phyloP scores from a whole-genome alignment of 2,797 vertebrate species.

The Adelosebastes latens region DNA sequence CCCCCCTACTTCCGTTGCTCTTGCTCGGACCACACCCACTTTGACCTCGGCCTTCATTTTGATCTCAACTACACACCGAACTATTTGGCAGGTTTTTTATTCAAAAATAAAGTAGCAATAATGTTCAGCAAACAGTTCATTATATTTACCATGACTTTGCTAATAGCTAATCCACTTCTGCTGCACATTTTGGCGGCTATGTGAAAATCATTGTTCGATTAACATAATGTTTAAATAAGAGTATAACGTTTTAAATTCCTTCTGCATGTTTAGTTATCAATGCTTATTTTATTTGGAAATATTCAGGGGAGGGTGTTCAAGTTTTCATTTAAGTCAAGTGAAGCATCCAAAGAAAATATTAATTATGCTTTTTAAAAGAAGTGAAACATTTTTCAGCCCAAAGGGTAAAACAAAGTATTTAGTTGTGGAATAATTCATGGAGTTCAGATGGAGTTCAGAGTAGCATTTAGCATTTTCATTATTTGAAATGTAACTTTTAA shows the following conservation, averaged over 20 bases:
- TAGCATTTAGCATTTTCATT: not conserved
- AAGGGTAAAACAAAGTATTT: not conserved
- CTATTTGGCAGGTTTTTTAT: not conserved
- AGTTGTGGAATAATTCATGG: conserved; percentile 2
- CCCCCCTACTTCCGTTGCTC: rapidly evolving
- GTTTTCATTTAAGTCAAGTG: not conserved
- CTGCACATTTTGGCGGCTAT: not conserved
- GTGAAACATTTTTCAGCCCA: not conserved
- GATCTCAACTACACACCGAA: too few relatives aligned
- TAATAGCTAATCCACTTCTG: not conserved
- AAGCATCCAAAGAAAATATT: not conserved
- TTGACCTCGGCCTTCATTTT: too few relatives aligned
- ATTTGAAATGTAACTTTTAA: not conserved
- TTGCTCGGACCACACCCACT: too few relatives aligned
- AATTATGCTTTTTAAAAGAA: not conserved
- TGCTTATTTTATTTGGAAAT: not conserved
- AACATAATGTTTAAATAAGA: not conserved
- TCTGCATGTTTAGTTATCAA: not conserved
- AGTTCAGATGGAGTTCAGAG: conserved; percentile 26
- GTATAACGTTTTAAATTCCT: not conserved
- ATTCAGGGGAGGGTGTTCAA: not conserved
- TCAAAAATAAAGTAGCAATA: not conserved
- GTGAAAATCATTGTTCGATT: not conserved
- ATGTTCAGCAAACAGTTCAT: not conserved
- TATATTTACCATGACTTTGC: not conserved